Base-by-base conservation (phyloP, 35 echinoderm and acorn worm genomes). In the Holothuria glaberrima region DNA sequence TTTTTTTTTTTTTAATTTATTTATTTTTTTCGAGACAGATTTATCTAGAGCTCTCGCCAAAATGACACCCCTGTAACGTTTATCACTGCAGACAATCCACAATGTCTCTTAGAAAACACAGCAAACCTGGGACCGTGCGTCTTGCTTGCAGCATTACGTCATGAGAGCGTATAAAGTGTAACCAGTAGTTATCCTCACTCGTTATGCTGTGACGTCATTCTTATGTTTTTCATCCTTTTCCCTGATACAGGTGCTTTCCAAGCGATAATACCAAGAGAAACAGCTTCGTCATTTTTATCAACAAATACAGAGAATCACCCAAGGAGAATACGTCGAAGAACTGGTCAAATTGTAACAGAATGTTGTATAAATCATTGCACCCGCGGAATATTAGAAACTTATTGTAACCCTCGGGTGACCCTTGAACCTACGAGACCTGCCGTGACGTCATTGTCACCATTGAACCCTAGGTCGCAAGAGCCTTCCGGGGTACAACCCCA, bases 271-370 rank as follows among this genome's bases (percentile, higher is more conserved):
- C 74, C 74, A 41, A 41, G 74, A 48, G 38, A 78, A 50, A 78
- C 38, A 24, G 74, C 74, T 41, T 78, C 74, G 38, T 78, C 74
- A 3, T 78, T 78, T 78, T 78, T 78, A 78, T 48, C 74, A 24
- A 48, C 74, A 26, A 48, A 78, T 29, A 48, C 74, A 25, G 74
- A 78, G 38, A 78, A 78, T 48, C 74, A 29, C 21, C 74, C 74
- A 19, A 41, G 74, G 44, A 78, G 74, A 48, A 25, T 78, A 78
- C 74, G 74, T 9, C 28, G 71, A n/a, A 48, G 74, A 78, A 78
- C 74, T 78, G 74, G 74, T 31, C 70, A 74, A 48, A 78, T 78
- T 25, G 74, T 78, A 48, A 78, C 74, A 48, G 74, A 78, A 48
- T 78, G 74, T 48, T 78, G 74, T 78, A 25, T 48, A 21, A 78